Conservation (phyloP, 1,140 invertebrate genomes). For the Brachionus koreanus region DNA sequence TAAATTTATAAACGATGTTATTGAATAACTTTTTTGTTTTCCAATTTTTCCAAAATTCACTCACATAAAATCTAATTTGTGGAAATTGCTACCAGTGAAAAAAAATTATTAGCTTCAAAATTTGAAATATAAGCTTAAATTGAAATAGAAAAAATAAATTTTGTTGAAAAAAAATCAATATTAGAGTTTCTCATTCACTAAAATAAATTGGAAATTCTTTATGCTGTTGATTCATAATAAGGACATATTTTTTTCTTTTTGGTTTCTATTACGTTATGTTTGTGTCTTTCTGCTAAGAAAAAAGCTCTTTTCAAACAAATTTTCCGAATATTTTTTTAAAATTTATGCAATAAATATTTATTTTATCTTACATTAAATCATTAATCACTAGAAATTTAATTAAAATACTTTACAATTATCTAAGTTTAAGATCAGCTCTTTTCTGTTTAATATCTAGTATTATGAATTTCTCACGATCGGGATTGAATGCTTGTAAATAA, state of each 20-base stretch:
- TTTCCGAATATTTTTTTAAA: background rate
- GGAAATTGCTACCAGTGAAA: background rate
- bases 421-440: background rate
- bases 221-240: conserved; percentile 26
- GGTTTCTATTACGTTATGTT: background rate
- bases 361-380: too few species aligned
- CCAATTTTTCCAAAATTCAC: background rate
- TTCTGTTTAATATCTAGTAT: background rate
- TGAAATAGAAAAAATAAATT: conserved; percentile 5
- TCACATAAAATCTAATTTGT: background rate
- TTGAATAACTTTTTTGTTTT: background rate
- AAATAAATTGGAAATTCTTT: conserved; percentile 16
- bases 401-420: background rate
- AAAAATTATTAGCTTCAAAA: conserved; percentile 34
- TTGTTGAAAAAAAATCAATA: conserved; percentile 6
- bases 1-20: background rate
- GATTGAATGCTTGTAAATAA: background rate
- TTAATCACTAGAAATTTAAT: background rate
- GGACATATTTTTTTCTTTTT: conserved; percentile 1
- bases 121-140: conserved; percentile 31
- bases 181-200: conserved; percentile 17
- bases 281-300: background rate
- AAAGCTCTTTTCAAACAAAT: background rate
- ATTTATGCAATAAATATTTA: background rate
- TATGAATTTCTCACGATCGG: background rate